These are phyloP conservation scores for Crossocerus cetratus DNA, from an alignment of 2,888 invertebrate genomes.

Conservation along the genomic window DNA sequence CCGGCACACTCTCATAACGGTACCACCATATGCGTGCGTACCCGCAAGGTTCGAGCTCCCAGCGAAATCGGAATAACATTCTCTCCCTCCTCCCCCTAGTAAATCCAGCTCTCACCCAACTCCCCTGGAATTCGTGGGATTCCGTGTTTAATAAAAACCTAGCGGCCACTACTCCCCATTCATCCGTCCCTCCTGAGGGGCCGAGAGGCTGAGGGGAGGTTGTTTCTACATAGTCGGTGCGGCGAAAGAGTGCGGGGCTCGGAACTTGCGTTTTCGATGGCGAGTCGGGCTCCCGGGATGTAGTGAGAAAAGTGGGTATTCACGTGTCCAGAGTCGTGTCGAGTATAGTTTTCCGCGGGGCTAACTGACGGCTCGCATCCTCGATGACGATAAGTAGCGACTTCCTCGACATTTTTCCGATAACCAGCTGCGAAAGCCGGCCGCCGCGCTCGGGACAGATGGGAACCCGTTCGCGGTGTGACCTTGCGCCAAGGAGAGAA, in stretches of 20 bases:
- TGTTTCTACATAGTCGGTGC: too few relatives aligned
- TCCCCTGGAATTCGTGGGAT: too few relatives aligned
- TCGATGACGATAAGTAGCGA: constrained; percentile 9
- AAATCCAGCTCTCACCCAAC: not conserved
- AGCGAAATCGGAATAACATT: constrained; percentile 54
- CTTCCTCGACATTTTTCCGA: constrained; percentile 9
- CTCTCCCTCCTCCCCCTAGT: constrained; percentile 11
- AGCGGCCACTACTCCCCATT: too few relatives aligned
- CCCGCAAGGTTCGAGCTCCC: constrained; percentile 37
- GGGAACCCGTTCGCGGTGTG: constrained; percentile 38
- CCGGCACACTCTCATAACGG: constrained; percentile 53
- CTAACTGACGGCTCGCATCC: not conserved
- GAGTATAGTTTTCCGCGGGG: not conserved
- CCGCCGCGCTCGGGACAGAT: constrained; percentile 10
- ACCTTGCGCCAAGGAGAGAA: constrained; percentile 38
- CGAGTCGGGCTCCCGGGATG: too few relatives aligned
- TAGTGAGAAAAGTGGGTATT: not conserved
- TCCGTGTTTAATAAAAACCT: too few relatives aligned
- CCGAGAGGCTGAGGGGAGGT: too few relatives aligned
- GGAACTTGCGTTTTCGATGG: too few relatives aligned
- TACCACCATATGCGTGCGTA: constrained; percentile 49
- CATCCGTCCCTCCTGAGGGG: too few relatives aligned
- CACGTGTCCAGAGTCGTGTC: not conserved
- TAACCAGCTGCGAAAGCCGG: constrained; percentile 1
- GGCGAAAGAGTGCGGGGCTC: too few relatives aligned